phyloP scores from a whole-genome alignment of 2,888 invertebrate genomes.

The Tethea ocularis region DNA sequence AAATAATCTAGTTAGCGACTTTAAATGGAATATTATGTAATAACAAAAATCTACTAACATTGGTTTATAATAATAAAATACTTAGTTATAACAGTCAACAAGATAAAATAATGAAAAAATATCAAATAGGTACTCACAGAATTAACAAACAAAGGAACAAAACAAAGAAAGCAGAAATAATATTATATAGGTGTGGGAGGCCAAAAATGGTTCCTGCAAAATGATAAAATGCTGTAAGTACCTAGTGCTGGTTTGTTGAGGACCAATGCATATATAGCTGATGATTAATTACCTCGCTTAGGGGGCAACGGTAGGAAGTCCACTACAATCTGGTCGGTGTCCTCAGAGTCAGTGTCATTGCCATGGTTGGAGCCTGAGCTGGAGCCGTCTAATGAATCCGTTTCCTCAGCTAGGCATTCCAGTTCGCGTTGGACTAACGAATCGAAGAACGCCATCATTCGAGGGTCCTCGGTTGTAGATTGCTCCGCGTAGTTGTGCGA shows the following conservation, averaged over 20 bases:
- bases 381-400: conserved; percentile 5
- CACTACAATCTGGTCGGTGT: conserved; percentile 61
- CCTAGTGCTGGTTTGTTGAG: neutral
- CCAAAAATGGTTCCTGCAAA: conserved; percentile 8
- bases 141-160: neutral
- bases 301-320: conserved; percentile 67
- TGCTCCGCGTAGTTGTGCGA: conserved; percentile 95
- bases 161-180: neutral
- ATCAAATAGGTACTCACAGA: conserved; percentile 9
- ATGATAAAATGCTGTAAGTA: neutral
- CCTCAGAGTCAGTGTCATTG: conserved; percentile 65
- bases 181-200: neutral
- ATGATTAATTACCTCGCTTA: conserved; percentile 58
- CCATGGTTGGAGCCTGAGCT: conserved; percentile 23
- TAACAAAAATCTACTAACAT: no score
- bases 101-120: conserved; percentile 12
- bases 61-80: no score
- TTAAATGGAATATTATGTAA: no score
- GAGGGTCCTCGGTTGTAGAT: conserved; percentile 94
- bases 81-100: no score
- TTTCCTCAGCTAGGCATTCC: conserved; percentile 85
- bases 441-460: conserved; percentile 99
- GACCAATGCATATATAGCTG: no score
- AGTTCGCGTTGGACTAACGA: conserved; percentile 95
- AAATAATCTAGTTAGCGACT: no score